phyloP scores from a whole-genome alignment of 2,113 vertebrate species.

The Colinus virginianus region DNA sequence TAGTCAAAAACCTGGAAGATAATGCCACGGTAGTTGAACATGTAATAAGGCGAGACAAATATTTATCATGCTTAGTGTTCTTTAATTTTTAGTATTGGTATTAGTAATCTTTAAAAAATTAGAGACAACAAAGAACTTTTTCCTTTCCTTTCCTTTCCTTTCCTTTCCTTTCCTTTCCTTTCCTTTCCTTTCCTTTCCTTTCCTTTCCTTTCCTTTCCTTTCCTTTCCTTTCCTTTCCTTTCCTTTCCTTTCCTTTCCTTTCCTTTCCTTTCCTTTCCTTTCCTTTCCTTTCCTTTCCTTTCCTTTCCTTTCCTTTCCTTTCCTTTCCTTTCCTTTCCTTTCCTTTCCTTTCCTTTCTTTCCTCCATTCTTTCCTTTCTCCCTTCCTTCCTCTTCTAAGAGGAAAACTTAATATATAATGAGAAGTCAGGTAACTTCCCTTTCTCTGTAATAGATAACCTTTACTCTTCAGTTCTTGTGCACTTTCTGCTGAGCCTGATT shows the following conservation, averaged over 20 bases:
- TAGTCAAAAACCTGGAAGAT: neutral
- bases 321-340: neutral
- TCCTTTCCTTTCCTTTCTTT: no score
- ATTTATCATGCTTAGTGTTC: neutral
- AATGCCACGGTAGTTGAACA: neutral
- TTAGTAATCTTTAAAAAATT: neutral
- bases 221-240: no score
- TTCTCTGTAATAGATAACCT: neutral
- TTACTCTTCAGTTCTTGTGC: neutral
- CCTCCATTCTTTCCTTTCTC: neutral
- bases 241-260: no score
- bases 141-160: no score
- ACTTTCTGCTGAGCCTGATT: constrained; percentile 18
- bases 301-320: no score
- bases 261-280: neutral
- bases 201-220: no score
- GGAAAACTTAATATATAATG: neutral
- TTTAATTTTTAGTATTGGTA: neutral
- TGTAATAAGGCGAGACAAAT: neutral
- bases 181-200: no score
- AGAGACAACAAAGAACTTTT: neutral
- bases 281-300: no score
- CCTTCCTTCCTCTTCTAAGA: neutral
- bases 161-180: no score
- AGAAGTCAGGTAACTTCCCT: neutral